Base-by-base conservation (phyloP, 1,140 invertebrate genomes). In the Ericerus pela region DNA sequence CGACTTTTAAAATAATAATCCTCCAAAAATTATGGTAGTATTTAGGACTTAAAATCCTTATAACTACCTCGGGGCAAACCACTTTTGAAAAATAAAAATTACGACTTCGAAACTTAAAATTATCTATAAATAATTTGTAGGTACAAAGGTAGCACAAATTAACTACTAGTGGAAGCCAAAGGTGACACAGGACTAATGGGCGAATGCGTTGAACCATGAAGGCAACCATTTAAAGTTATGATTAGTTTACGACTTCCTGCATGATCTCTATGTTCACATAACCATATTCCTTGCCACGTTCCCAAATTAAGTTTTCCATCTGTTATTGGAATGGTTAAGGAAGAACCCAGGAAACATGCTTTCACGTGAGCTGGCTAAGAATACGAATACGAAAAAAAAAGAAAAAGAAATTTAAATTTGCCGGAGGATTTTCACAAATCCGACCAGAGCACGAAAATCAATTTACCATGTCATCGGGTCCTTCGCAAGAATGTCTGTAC, bases 251-350 rank as follows among this genome's bases (percentile, higher is more conserved):
- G 78, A 65, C 87, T 91, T 59, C 91, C 91, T 63, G 88, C 93
- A 67, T 88, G 84, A 73, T 96, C 90, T 64, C 93, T 79, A 72
- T 97, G 93, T 74, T 97, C 93, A 75, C 92, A 96, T 58, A 97
- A 76, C 93, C 93, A 97, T 59, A 97, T 84, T 54, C 93, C 93
- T 75, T 96, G 93, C 92, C 92, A 96, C 62, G 88, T 93, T 54
- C 93, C 93, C 60, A 96, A 73, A 65, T 91, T 92, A 61, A 96
- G 75, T 70, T 92, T 89, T 53, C 93, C 92, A 67, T 96, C 88
- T 58, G 90, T 92, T 66, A 96, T 92, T 61, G 93, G 92, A 65
- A 96, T 89, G 65, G 88, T 95, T 63, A 96, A 73, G 60, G 89
- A 93, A 55, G 91, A 94, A 60, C 93, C 92, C 61, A 96, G 75